phyloP scores from a whole-genome alignment of 1,140 invertebrate genomes.

The Hetaerina americana region DNA sequence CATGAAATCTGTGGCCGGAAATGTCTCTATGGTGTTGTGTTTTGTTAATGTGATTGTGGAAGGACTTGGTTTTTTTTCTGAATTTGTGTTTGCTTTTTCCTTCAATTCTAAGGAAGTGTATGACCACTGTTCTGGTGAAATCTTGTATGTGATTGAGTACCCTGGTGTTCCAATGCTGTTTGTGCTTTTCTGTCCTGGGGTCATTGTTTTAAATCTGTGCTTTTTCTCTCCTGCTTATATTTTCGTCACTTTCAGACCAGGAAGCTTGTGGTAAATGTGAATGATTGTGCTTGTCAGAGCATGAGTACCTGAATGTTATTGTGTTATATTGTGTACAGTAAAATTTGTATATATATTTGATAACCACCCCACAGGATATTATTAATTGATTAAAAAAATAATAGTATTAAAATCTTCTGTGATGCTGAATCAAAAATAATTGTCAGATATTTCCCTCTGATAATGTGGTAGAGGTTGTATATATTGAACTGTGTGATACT shows the following conservation, averaged over 20 bases:
- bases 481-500: no score
- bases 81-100: neutral
- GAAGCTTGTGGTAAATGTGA: neutral
- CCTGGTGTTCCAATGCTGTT: neutral
- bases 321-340: neutral
- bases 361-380: no score
- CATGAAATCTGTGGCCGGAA: neutral
- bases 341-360: constrained; percentile 1
- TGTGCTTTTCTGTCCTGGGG: neutral
- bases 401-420: no score
- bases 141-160: no score
- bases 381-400: no score
- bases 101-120: no score
- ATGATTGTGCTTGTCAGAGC: neutral
- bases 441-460: no score
- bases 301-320: neutral
- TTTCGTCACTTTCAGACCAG: neutral
- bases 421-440: no score
- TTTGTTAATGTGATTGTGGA: neutral
- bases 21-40: neutral
- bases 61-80: neutral
- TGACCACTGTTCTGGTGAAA: no score
- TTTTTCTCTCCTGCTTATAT: neutral
- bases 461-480: no score
- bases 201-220: neutral